Evolutionary conservation across 2,888 invertebrate genomes (phyloP), one percentile per base, ranked within the genome.

Genomic region (Amiota minor): DNA sequence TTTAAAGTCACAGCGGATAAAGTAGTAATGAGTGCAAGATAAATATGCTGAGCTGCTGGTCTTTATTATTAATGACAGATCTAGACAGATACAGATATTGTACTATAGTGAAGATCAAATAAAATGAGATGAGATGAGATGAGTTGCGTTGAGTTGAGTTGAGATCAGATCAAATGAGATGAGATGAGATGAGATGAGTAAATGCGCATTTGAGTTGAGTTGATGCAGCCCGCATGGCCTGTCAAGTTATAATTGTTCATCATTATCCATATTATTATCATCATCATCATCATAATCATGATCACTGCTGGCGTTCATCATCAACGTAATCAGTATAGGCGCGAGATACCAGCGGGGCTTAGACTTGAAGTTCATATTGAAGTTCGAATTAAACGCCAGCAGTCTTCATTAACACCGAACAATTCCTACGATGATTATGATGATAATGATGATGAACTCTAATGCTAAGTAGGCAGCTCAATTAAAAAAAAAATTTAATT

Each of bases 1-100:
- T 35, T 35, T 8, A 18, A 16, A 59, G n/a, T 59, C 18, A 18
- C 10, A 11, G 59, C 59, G 18, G 11, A 59, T 59, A 9, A 20
- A 20, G 59, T 20, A 59, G 59, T 59, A 62, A 62, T 62, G 45
- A 62, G 62, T 45, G 45, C 35, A 62, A 62, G 62, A 62, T 62
- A 62, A 62, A 62, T 62, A 62, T 45, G 45, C 35, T 35, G 14
- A 47, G 65, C 65, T 65, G 65, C 65, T 65, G 65, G 65, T 65
- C 65, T 65, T 65, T 65, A 65, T 65, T 65, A 65, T 65, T 65
- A 65, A 65, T 65, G 65, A 65, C 47, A 18, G 47, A 35, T 35
- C 35, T 35, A 35, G 35, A 35, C 35, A 35, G 6, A 35, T 35
- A 35, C 35, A 23, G n/a, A n/a, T n/a, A n/a, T n/a, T 3, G 3